A percentile compares a stretch with the other conserved stretches of the same genome.
Conservation (phyloP, 2,888 invertebrate genomes). For the Orthosia incerta region DNA sequence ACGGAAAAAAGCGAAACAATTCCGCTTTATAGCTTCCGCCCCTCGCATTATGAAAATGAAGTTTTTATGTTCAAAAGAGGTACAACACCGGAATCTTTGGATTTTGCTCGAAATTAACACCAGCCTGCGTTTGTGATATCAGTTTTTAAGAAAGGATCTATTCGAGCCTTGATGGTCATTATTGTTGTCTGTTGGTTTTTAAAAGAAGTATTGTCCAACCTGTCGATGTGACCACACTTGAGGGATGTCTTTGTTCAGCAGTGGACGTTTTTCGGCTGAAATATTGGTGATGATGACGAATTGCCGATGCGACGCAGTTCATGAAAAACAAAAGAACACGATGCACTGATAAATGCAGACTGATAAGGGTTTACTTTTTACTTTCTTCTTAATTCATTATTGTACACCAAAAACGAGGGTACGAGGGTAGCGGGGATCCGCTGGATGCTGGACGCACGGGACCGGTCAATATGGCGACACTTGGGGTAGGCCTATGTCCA, state of each 20-base stretch:
- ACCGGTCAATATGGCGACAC: no score
- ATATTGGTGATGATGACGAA: no score
- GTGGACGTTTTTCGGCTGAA: no score
- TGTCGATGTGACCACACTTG: no score
- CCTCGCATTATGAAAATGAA: constrained; percentile 87
- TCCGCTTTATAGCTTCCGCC: constrained; percentile 86
- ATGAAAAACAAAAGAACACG: not conserved
- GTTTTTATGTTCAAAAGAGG: constrained; percentile 81
- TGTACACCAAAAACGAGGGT: no score
- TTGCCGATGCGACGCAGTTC: no score
- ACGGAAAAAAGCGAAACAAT: constrained; percentile 83
- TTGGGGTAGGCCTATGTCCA: no score
- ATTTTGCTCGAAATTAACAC: constrained; percentile 69
- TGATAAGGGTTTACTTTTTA: not conserved
- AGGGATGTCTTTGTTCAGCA: no score
- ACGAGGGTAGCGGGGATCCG: no score
- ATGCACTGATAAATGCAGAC: not conserved
- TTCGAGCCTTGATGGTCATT: not conserved
- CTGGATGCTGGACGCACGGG: no score
- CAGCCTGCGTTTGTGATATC: constrained; percentile 35
- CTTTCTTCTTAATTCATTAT: no score
- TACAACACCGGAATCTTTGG: constrained; percentile 67
- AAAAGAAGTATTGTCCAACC: not conserved
- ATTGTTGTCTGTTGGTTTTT: constrained; percentile 1
- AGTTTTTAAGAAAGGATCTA: constrained; percentile 34